These are phyloP conservation scores for Morelia viridis DNA, from an alignment of 2,797 vertebrate species.

Conservation along the genomic window DNA sequence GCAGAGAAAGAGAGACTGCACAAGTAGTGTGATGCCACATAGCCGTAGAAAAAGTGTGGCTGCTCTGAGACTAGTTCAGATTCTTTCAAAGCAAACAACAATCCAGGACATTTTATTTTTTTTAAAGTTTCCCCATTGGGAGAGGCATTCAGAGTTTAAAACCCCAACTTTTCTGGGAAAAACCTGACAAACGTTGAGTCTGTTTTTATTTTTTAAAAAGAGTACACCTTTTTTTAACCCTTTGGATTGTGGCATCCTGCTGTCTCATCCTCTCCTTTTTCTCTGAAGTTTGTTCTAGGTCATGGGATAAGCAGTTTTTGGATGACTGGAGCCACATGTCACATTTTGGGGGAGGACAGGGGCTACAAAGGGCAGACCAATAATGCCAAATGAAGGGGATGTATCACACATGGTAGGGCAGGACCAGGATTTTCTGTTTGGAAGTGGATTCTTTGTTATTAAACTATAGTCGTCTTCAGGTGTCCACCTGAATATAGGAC, in stretches of 20 bases:
- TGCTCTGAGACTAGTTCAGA: background rate
- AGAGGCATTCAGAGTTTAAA: background rate
- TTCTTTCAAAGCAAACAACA: background rate
- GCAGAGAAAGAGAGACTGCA: background rate
- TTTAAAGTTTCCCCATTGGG: background rate
- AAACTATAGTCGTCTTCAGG: background rate
- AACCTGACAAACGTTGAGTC: background rate
- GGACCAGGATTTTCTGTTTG: background rate
- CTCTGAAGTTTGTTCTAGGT: background rate
- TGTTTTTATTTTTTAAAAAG: background rate
- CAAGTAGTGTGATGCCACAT: background rate
- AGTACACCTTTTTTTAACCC: background rate
- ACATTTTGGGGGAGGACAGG: background rate
- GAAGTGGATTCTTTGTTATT: background rate
- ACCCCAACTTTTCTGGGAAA: background rate
- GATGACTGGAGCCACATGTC: background rate
- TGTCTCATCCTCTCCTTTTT: background rate
- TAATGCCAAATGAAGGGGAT: background rate
- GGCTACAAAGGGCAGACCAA: background rate
- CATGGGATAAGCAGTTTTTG: background rate
- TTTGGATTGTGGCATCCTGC: background rate
- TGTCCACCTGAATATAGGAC: background rate
- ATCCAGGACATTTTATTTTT: background rate
- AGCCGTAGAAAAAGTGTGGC: background rate
- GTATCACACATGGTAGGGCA: background rate